Base-by-base conservation (phyloP, 2,113 vertebrate genomes). In the Dicaeum eximium region DNA sequence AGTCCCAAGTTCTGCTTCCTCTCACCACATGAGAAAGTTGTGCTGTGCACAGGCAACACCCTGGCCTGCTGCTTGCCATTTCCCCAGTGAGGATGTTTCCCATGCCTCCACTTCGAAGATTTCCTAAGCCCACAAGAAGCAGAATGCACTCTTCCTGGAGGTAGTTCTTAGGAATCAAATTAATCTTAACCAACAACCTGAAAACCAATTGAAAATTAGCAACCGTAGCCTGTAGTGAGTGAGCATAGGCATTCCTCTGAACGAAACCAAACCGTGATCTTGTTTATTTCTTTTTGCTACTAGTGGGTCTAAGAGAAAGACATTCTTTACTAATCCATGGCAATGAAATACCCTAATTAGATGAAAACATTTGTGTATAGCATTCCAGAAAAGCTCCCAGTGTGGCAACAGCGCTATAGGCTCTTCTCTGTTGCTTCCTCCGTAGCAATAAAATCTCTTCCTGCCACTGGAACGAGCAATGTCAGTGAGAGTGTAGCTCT, bases 1-100 rank as follows among this genome's bases (percentile, higher is more conserved):
- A 33, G n/a, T 45, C 54, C 58, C 38, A 54, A 15, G 14, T 90
- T 66, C 75, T 80, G 88, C 86, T 86, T 94, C 92, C 80, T 93
- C 71, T 71, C 4, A 3, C 38, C 10, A 4, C 1, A 0, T 50
- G 64, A 84, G 47, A 79, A 90, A 83, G 19, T 1, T 1, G 4
- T 0, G 0, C 61, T 86, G 42, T 1, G 1, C 25, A 23, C 0
- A 0, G 53, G 31, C 27, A 86, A 65, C 93, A 25, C 54, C 54
- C 71, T 54, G 30, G 82, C 25, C 72, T 66, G 80, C 67, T 83
- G 66, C 66, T 75, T 80, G 35, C 14, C 0, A 11, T 17, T 35
- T 74, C 58, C 33, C 37, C 73, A 64, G 51, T 0, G 0, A 83
- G 65, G 77, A 71, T 21, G 47, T 75, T 96, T 89, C 84, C 92